These are phyloP conservation scores for Lasioglossum baleicum DNA, from an alignment of 1,140 invertebrate species.

Conservation along the genomic window DNA sequence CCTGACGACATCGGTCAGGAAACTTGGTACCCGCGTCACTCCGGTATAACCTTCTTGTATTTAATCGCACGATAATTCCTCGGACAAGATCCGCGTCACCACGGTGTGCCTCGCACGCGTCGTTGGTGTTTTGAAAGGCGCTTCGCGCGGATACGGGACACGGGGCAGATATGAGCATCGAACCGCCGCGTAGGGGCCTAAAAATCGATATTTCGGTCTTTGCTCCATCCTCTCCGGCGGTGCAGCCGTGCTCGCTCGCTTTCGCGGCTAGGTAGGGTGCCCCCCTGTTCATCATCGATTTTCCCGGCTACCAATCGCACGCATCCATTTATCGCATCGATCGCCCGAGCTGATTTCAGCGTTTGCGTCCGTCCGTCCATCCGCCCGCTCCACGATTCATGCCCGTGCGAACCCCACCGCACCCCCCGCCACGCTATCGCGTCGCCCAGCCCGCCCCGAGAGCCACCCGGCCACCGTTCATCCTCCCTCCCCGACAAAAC, in stretches of 20 bases:
- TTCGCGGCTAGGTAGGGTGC: conserved; percentile 70
- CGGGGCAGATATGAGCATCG: conserved; percentile 78
- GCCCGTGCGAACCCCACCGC: conserved; percentile 41
- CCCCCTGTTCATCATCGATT: conserved; percentile 78
- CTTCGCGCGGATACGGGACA: conserved; percentile 67
- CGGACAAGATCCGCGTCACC: conserved; percentile 35
- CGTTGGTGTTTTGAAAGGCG: conserved; percentile 69
- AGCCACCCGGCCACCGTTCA: conserved; percentile 26
- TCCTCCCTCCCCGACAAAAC: conserved; percentile 47
- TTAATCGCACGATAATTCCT: conserved; percentile 29
- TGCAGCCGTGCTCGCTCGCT: conserved; percentile 55
- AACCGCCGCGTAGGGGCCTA: conserved; percentile 79
- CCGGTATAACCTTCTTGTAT: conserved; percentile 11
- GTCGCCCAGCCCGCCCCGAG: conserved; percentile 8
- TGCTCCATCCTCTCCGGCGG: conserved; percentile 75
- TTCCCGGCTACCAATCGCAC: conserved; percentile 80
- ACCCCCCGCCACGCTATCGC: conserved; percentile 9
- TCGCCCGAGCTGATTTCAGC: conserved; percentile 78
- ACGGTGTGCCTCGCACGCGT: conserved; percentile 61
- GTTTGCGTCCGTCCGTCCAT: conserved; percentile 74
- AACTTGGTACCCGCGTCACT: conserved; percentile 29
- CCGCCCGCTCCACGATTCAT: conserved; percentile 63
- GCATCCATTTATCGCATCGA: conserved; percentile 81
- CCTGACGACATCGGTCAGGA: conserved; percentile 68
- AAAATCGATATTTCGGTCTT: conserved; percentile 81